A percentile compares a stretch with the other conserved stretches of the same genome.
Conservation (phyloP, 2,113 vertebrate species). For the Malurus cyaneus region DNA sequence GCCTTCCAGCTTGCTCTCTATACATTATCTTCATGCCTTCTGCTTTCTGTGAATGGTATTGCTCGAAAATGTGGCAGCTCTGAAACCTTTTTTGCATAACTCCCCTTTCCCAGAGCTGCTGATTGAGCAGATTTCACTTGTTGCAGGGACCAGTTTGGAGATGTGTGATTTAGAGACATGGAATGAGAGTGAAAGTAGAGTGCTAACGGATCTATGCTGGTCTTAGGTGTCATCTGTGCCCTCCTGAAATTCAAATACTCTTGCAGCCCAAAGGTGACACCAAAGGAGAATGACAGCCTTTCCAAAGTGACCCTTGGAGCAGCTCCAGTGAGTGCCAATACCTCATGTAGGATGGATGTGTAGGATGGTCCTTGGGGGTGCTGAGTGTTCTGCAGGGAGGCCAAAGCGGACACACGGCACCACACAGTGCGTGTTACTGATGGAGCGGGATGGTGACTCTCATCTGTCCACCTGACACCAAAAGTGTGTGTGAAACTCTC, state of each 20-base stretch:
- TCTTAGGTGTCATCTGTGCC: background rate
- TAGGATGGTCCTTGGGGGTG: background rate
- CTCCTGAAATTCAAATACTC: background rate
- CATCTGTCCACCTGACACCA: background rate
- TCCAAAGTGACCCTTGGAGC: background rate
- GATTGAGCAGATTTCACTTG: background rate
- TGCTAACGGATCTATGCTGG: background rate
- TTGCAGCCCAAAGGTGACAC: background rate
- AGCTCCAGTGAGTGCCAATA: background rate
- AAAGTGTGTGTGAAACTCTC: background rate
- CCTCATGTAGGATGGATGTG: fast-evolving
- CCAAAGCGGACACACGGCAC: background rate
- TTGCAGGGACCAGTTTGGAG: fast-evolving
- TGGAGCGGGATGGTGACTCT: background rate
- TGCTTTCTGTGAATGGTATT: background rate
- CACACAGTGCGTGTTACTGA: fast-evolving
- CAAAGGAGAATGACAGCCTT: background rate
- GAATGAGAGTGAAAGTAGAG: background rate
- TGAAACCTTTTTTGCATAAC: background rate
- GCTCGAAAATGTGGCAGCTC: background rate
- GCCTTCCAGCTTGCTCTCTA: background rate
- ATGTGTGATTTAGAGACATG: background rate
- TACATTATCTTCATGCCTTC: background rate
- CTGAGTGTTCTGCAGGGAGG: background rate
- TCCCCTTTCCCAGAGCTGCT: background rate